These are phyloP conservation scores for Nannoperca australis DNA, from an alignment of 2,797 vertebrate genomes.

Conservation along the genomic window DNA sequence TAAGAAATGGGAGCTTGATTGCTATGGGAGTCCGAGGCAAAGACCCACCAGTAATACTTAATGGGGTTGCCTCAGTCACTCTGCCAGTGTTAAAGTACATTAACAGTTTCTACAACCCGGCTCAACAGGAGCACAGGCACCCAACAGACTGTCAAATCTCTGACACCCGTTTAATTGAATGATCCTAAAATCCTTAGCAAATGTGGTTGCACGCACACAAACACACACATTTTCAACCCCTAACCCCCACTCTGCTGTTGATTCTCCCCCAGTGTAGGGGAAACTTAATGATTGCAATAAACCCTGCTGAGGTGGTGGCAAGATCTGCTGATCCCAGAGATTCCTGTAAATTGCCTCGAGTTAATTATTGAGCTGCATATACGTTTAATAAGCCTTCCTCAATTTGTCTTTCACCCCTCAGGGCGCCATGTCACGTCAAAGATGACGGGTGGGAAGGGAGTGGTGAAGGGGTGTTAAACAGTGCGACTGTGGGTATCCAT, in stretches of 20 bases:
- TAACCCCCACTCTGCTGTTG: conserved; percentile 74
- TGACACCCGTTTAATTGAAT: conserved; percentile 80
- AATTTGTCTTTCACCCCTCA: conserved; percentile 81
- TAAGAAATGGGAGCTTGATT: conserved; percentile 84
- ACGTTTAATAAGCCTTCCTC: conserved; percentile 84
- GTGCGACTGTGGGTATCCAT: conserved; percentile 29
- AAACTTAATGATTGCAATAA: conserved; percentile 86
- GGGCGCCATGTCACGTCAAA: conserved; percentile 71
- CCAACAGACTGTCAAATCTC: conserved; percentile 77
- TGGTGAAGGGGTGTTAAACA: conserved; percentile 25
- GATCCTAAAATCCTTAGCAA: conserved; percentile 74
- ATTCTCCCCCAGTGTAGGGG: conserved; percentile 74
- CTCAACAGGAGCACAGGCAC: conserved; percentile 68
- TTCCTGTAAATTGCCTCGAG: conserved; percentile 85
- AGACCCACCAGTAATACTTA: conserved; percentile 72
- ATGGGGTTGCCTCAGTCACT: conserved; percentile 74
- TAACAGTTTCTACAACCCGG: conserved; percentile 63
- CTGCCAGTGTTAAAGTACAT: conserved; percentile 68
- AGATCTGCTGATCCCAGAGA: conserved; percentile 86
- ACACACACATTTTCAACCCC: conserved; percentile 45
- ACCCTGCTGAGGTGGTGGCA: conserved; percentile 83
- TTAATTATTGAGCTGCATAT: conserved; percentile 86
- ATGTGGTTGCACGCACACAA: conserved; percentile 39
- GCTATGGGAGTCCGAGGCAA: conserved; percentile 78
- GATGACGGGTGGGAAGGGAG: conserved; percentile 52